A percentile compares a stretch with the other conserved stretches of the same genome.
phyloP scores from a whole-genome alignment of 2,113 vertebrate genomes.

The Hippoglossus stenolepis region DNA sequence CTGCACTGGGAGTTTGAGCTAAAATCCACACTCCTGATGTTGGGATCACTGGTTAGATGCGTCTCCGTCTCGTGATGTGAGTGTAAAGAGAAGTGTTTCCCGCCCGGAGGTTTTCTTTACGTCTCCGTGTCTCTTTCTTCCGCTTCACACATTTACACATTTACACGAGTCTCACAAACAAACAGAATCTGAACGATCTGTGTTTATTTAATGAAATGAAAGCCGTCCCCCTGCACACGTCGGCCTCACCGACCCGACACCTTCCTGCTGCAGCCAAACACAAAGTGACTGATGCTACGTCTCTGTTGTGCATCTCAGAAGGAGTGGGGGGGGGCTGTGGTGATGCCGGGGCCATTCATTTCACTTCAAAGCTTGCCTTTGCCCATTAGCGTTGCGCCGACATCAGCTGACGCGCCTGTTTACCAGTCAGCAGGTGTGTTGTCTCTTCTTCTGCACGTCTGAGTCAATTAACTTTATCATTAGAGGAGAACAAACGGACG shows the following conservation, averaged over 20 bases:
- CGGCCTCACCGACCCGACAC: not conserved
- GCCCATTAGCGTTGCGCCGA: constrained; percentile 30
- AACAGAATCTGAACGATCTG: not conserved
- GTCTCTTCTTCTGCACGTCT: not conserved
- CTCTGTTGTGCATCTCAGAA: constrained; percentile 20
- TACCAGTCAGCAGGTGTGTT: not conserved
- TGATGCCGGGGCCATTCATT: constrained; percentile 36
- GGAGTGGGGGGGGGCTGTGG: not conserved
- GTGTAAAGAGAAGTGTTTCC: no score
- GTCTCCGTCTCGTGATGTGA: no score
- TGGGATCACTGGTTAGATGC: no score
- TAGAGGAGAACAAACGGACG: not conserved
- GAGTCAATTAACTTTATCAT: constrained; percentile 3
- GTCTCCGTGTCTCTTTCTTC: no score
- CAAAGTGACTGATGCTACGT: constrained; percentile 12
- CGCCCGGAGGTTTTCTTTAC: no score
- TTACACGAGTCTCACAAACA: not conserved
- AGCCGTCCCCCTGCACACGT: no score
- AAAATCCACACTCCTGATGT: no score
- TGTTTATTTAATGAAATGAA: not conserved
- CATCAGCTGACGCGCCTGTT: constrained; percentile 6
- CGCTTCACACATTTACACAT: not conserved
- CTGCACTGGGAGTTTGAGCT: no score
- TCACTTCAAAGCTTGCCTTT: constrained; percentile 29
- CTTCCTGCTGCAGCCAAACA: constrained; percentile 1